phyloP scores from a whole-genome alignment of 2,113 vertebrate species.

The Thamnaconus septentrionalis region DNA sequence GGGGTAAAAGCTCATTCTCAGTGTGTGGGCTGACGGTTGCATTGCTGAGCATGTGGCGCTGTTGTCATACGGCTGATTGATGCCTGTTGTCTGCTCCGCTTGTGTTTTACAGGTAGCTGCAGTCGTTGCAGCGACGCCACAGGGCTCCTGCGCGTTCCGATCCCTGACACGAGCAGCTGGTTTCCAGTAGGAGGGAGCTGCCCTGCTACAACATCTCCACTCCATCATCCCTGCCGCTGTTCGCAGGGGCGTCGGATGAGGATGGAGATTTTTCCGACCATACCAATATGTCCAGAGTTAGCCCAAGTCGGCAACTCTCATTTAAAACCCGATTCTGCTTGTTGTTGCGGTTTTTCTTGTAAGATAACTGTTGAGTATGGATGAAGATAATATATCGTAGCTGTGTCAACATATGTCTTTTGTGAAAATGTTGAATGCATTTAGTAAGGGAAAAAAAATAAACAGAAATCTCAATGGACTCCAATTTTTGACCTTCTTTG shows the following conservation, averaged over 20 bases:
- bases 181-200: conserved; percentile 8
- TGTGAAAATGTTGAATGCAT: too few species aligned
- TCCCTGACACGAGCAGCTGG: conserved; percentile 42
- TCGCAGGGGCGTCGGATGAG: not conserved
- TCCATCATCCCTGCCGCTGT: conserved; percentile 47
- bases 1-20: not conserved
- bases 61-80: conserved; percentile 32
- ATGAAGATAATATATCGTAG: too few species aligned
- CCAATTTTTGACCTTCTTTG: too few species aligned
- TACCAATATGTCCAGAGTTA: conserved; percentile 11
- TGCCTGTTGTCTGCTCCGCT: conserved; percentile 53
- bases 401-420: too few species aligned
- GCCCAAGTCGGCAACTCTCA: conserved; percentile 14
- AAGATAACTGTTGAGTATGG: too few species aligned
- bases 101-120: conserved; percentile 63
- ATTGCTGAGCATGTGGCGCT: too few species aligned
- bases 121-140: conserved; percentile 41
- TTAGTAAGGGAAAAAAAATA: too few species aligned
- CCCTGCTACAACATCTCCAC: conserved; percentile 17
- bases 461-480: too few species aligned
- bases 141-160: conserved; percentile 28
- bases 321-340: conserved; percentile 12
- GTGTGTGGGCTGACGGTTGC: not conserved
- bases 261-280: conserved; percentile 19
- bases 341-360: not conserved